Percentiles rank a stretch among this genome's conserved stretches.
Evolutionary conservation across 2,888 invertebrate genomes (phyloP).

Genomic region (Synanthedon myopaeformis): DNA sequence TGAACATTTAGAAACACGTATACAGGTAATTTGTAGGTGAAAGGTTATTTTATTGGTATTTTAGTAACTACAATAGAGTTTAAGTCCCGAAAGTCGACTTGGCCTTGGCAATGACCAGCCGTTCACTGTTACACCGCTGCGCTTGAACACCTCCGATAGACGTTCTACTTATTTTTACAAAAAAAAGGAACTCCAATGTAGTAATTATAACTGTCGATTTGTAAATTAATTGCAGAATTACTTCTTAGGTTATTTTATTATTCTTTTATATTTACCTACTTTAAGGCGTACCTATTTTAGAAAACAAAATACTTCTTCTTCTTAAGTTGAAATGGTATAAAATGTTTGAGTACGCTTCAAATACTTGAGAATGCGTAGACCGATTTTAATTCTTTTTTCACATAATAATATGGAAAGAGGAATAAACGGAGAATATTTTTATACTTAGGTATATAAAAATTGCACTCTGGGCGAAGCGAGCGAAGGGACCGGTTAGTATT

Average conservation of each 20-base stretch:
- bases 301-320: not conserved
- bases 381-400: too few relatives aligned
- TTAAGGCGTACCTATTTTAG: too few relatives aligned
- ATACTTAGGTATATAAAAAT: too few relatives aligned
- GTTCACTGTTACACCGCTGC: constrained; percentile 51
- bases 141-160: constrained; percentile 40
- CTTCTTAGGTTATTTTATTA: too few relatives aligned
- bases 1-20: constrained; percentile 5
- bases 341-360: not conserved
- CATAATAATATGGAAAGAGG: too few relatives aligned
- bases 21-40: constrained; percentile 18
- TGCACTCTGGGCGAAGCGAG: too few relatives aligned
- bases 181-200: not conserved
- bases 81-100: constrained; percentile 30
- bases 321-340: not conserved
- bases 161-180: constrained; percentile 2
- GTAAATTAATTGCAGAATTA: not conserved
- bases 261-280: too few relatives aligned
- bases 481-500: too few relatives aligned
- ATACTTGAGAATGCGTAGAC: not conserved
- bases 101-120: constrained; percentile 65
- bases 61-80: constrained; percentile 13
- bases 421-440: too few relatives aligned
- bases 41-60: constrained; percentile 26
- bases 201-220: not conserved